Conservation (phyloP, 2,113 vertebrate species). For the Sylvia atricapilla region DNA sequence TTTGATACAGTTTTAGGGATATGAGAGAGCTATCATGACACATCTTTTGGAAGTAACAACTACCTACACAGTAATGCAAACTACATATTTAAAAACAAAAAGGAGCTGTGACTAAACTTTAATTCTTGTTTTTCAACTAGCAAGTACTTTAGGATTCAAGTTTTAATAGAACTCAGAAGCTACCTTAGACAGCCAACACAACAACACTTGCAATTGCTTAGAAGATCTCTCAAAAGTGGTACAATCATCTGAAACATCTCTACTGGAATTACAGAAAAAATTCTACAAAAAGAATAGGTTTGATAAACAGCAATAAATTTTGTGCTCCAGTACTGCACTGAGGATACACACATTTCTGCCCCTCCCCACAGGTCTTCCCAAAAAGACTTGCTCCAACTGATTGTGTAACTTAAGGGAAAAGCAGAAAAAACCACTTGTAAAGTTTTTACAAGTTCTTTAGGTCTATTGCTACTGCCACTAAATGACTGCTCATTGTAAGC, state of each 20-base stretch:
- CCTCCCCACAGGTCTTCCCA: accelerated
- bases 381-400: background rate
- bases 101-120: background rate
- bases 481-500: background rate
- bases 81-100: background rate
- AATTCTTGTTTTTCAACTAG: background rate
- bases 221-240: background rate
- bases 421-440: background rate
- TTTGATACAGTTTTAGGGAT: background rate
- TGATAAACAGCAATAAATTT: background rate
- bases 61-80: background rate
- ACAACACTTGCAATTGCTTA: background rate
- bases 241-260: background rate
- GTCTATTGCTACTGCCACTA: background rate
- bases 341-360: background rate
- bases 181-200: background rate
- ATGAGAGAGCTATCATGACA: background rate
- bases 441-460: background rate
- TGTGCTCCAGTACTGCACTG: background rate
- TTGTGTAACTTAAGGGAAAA: background rate
- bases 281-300: background rate
- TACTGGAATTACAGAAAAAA: background rate
- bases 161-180: background rate
- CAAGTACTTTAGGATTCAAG: background rate
- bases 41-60: background rate